Conservation (phyloP, 2,113 vertebrate species). For the Patagioenas fasciata region DNA sequence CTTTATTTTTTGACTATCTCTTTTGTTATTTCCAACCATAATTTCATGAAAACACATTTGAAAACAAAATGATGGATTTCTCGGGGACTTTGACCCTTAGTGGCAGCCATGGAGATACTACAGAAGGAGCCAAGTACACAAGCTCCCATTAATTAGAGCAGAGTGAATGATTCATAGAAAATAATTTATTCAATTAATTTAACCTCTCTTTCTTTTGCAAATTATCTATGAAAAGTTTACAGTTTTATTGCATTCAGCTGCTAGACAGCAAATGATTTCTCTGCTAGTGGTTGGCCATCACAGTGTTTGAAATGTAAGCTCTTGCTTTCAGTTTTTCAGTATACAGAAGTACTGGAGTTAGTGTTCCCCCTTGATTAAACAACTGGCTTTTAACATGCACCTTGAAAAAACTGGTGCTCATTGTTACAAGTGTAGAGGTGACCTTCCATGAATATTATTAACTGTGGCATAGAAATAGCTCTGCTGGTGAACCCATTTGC, state of each 20-base stretch:
- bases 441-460: neutral
- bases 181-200: constrained; percentile 72
- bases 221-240: constrained; percentile 47
- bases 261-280: neutral
- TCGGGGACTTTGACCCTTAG: constrained; percentile 55
- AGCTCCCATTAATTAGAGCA: constrained; percentile 63
- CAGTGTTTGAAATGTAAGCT: neutral
- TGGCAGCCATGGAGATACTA: constrained; percentile 49
- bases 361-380: neutral
- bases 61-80: constrained; percentile 66
- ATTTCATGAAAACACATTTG: constrained; percentile 64
- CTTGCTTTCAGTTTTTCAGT: neutral
- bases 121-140: constrained; percentile 48
- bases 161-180: constrained; percentile 58
- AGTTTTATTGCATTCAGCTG: constrained; percentile 30
- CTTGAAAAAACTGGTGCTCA: neutral
- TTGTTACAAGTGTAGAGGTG: constrained; percentile 9
- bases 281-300: neutral
- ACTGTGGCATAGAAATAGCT: neutral
- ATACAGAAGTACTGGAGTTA: neutral
- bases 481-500: neutral
- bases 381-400: neutral
- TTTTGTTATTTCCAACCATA: constrained; percentile 35
- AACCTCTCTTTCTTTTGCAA: constrained; percentile 46
- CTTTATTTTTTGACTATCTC: neutral